Base-by-base conservation (phyloP, 2,113 vertebrate genomes). In the Stegastes partitus region DNA sequence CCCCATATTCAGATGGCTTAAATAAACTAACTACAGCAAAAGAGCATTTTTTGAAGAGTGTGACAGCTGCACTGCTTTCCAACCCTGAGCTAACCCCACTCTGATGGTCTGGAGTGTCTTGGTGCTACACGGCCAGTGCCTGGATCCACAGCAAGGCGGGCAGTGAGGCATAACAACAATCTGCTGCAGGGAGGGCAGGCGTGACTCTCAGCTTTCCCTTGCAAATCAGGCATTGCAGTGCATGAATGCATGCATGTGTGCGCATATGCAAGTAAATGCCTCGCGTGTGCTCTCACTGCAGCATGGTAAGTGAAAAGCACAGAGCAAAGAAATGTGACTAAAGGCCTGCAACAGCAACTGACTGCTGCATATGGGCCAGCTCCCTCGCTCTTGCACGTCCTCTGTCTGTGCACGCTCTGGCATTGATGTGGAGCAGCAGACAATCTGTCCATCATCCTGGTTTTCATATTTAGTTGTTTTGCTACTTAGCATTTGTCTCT, bases 131-230 rank as follows among this genome's bases (percentile, higher is more conserved):
- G 81, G 74, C 86, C 87, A 86, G 55, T 23, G 58, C 65, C 74
- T 72, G 49, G 57, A 75, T 84, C 74, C 39, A 65, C 50, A 83
- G 85, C 82, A 51, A 62, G 53, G 45, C 54, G 66, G 47, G 47
- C 83, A 82, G 59, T 59, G 80, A 85, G 39, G 83, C 82, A 79
- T 79, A 72, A 65, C 69, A 58, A 7, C 84, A 83, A 69, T 77
- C 77, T 77, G 79, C 81, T 83, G 65, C 56, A 73, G 75, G 74
- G 72, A 68, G 34, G 62, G 47, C 79, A 79, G 22, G 56, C 37
- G 18, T 61, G 77, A 85, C 78, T 86, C 78, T 68, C 57, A 59
- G 53, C 47, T 86, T 91, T 90, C 57, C 79, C 68, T 91, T 83
- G 83, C 78, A 91, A 90, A 92, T 66, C 75, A 87, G 75, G 55